Conservation (phyloP, 2,888 invertebrate species). For the Isotomurus palustris region DNA sequence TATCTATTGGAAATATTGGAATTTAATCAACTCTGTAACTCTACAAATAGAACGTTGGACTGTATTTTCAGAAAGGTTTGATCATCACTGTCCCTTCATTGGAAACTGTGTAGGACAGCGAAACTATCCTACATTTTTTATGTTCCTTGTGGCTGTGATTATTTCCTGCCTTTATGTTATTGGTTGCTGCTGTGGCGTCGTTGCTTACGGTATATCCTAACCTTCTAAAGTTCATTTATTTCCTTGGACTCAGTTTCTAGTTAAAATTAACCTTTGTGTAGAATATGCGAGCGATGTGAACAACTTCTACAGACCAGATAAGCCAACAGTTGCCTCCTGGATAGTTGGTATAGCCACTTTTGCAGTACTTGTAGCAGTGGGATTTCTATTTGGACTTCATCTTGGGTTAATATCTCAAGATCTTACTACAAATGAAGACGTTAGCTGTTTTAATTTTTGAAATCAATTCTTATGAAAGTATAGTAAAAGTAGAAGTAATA, state of each 20-base stretch:
- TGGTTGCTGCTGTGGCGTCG: neutral
- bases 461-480: neutral
- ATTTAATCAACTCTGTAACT: neutral
- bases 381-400: neutral
- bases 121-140: slow-evolving; percentile 10
- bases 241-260: too few relatives aligned
- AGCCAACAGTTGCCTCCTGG: too few relatives aligned
- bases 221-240: too few relatives aligned
- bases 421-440: slow-evolving; percentile 14
- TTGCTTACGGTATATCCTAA: too few relatives aligned
- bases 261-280: too few relatives aligned
- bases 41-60: neutral
- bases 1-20: neutral
- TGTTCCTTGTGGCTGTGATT: neutral
- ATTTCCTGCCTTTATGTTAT: neutral
- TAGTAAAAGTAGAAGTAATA: too few relatives aligned
- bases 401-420: neutral
- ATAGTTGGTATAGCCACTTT: too few relatives aligned
- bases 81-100: slow-evolving; percentile 17
- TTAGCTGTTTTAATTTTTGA: neutral
- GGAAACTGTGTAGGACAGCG: slow-evolving; percentile 18
- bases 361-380: neutral
- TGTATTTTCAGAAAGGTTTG: slow-evolving; percentile 4
- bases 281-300: too few relatives aligned
- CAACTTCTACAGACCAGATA: too few relatives aligned